Evolutionary conservation across 2,888 invertebrate species (phyloP), one percentile per base, ranked within the genome.

Genomic region (Eilema griseolum): DNA sequence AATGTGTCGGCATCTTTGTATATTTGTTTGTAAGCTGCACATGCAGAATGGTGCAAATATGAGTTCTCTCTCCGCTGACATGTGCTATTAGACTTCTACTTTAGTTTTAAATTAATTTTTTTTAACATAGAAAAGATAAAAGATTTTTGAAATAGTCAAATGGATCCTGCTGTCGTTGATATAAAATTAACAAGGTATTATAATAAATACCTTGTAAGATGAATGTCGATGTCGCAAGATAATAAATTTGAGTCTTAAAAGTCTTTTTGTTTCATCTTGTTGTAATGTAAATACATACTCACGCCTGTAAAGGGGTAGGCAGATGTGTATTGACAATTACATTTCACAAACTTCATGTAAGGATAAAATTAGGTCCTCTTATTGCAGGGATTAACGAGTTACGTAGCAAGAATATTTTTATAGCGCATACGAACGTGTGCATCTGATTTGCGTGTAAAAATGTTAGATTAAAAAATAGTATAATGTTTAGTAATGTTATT

Each of bases 341-440:
- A 41, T 41, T 41, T 41, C 41, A 3, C 41, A 1, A 41, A 41
- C 16, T 41, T 16, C 14, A 41, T 52, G n/a, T 52, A 52, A 52
- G 52, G 52, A 52, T 52, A n/a, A 52, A 52, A n/a, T 52, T 52
- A 52, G 52, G 52, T n/a, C 52, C 10, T 52, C 10, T n/a, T 10
- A 10, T 52, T 52, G 52, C 52, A 52, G 52, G 52, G 52, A 52
- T 20, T 52, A n/a, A n/a, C 20, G 59, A 57, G 23, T 28, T 59
- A 26, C 16, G 16, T 59, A 59, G 59, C 59, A 26, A 59, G 26
- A 59, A 59, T 26, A 59, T 59, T 80, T 66, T 69, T n/a, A 70
- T 60, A 26, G 12, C 26, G 24, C 59, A 28, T 59, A 26, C 26
- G 14, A 59, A 59, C 28, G n/a, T 61, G 33, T 33, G 52, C 52